These are phyloP conservation scores for Dasyprocta punctata DNA, from an alignment of 2,113 vertebrate species.

Conservation along the genomic window DNA sequence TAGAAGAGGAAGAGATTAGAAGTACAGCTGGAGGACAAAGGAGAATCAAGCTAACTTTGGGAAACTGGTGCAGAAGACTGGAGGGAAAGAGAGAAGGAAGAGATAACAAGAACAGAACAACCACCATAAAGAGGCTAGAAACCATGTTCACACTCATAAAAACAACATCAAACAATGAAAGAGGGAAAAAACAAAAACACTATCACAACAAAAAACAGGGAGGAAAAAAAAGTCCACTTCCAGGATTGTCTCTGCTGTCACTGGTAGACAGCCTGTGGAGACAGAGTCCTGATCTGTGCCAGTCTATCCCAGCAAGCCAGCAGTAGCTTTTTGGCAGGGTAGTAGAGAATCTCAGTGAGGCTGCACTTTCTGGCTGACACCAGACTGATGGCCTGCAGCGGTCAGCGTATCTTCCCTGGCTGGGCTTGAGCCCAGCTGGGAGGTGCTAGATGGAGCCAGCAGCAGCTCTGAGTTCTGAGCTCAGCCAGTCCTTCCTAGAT, in stretches of 20 bases:
- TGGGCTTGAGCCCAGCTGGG: not conserved
- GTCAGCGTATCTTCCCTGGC: not conserved
- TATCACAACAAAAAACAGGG: not conserved
- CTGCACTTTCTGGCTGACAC: not conserved
- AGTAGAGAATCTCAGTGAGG: not conserved
- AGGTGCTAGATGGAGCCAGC: no score
- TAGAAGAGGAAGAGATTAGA: not conserved
- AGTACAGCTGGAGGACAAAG: not conserved
- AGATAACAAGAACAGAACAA: not conserved
- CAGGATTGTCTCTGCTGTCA: not conserved
- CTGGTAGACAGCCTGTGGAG: not conserved
- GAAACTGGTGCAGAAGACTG: not conserved
- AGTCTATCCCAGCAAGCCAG: not conserved
- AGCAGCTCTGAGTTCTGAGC: not conserved
- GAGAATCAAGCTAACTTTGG: not conserved
- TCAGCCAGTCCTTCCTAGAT: not conserved
- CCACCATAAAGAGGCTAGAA: not conserved
- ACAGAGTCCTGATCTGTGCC: not conserved
- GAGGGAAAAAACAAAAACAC: not conserved
- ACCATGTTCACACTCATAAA: not conserved
- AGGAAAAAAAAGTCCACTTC: not conserved
- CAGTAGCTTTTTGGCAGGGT: not conserved
- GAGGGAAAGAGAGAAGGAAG: not conserved
- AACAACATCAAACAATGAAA: not conserved
- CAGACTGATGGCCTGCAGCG: not conserved